Evolutionary conservation across 2,113 vertebrate species (phyloP).

Genomic region (Muscicapa adusta): DNA sequence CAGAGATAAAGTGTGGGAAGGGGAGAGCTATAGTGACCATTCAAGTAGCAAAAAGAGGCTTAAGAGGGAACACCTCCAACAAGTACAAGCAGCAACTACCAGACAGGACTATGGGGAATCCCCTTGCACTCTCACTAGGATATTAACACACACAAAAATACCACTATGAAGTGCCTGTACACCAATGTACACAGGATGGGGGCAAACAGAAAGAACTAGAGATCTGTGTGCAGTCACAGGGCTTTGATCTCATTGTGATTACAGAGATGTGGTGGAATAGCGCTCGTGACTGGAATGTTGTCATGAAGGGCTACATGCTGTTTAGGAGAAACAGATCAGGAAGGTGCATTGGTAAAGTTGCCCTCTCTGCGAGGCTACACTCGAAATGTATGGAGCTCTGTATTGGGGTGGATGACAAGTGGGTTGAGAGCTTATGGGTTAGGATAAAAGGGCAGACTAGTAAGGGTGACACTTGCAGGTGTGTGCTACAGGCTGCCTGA

Average conservation of each 20-base stretch:
- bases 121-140: neutral
- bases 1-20: neutral
- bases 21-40: neutral
- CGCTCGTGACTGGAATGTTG: neutral
- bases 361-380: neutral
- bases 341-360: neutral
- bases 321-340: neutral
- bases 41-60: neutral
- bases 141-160: neutral
- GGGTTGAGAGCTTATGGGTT: neutral
- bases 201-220: neutral
- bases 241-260: neutral
- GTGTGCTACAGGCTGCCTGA: neutral
- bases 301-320: neutral
- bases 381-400: neutral
- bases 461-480: neutral
- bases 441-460: neutral
- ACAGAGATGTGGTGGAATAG: neutral
- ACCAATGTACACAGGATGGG: neutral
- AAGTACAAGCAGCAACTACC: neutral
- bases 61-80: neutral
- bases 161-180: neutral
- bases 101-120: neutral
- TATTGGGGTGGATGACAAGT: neutral
- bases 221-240: neutral